Conservation (phyloP, 1,140 invertebrate genomes). For the Ruditapes philippinarum region DNA sequence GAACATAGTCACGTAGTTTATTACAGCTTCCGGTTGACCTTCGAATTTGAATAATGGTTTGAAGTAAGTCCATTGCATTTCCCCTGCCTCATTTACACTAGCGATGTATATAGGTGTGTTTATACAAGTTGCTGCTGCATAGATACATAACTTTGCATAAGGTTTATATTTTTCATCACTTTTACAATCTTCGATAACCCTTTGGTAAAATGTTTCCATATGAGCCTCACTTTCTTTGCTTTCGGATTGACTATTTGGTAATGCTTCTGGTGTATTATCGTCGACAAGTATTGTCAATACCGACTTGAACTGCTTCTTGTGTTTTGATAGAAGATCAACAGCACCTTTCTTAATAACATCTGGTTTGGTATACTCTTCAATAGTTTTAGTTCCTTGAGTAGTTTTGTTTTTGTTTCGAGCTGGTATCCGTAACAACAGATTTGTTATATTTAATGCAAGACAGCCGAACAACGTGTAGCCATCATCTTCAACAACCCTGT, state of each 20-base stretch:
- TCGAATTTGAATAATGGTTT: not conserved
- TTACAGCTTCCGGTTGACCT: not conserved
- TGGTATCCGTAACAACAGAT: not conserved
- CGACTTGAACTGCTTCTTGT: not conserved
- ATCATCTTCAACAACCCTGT: not conserved
- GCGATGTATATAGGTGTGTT: not conserved
- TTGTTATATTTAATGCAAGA: not conserved
- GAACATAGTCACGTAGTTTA: not conserved
- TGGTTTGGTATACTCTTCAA: not conserved
- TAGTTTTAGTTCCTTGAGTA: not conserved
- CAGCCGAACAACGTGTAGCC: not conserved
- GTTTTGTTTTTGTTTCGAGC: too few species aligned
- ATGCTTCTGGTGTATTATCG: not conserved
- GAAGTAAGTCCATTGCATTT: not conserved
- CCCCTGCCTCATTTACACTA: not conserved
- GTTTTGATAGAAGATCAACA: not conserved
- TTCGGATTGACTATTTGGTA: not conserved
- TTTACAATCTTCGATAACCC: not conserved
- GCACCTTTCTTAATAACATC: not conserved
- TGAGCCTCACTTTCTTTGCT: not conserved
- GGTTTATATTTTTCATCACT: not conserved
- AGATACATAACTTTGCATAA: not conserved
- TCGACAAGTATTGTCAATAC: not conserved
- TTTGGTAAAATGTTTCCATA: not conserved
- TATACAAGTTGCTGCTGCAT: not conserved